These are phyloP conservation scores for Bufo bufo DNA, from an alignment of 2,113 vertebrate genomes.

Conservation along the genomic window DNA sequence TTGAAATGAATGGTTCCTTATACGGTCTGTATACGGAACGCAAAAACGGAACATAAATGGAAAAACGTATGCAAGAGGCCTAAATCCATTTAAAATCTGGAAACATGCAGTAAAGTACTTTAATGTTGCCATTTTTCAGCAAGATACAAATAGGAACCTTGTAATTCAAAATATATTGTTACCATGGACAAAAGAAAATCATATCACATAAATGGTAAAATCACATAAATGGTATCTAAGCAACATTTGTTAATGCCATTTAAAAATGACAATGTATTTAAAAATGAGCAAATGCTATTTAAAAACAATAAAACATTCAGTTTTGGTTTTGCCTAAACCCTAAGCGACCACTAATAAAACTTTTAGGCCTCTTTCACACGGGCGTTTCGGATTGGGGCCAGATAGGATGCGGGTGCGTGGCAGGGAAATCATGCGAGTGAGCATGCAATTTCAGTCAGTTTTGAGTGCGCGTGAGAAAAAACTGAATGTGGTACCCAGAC, in stretches of 20 bases:
- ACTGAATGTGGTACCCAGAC: too few species aligned
- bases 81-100: not conserved
- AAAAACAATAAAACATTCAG: not conserved
- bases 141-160: not conserved
- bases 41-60: too few species aligned
- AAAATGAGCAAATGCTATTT: not conserved
- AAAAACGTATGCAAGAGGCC: too few species aligned
- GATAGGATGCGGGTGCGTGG: too few species aligned
- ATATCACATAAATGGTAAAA: not conserved
- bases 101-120: not conserved
- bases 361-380: too few species aligned
- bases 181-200: not conserved
- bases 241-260: slow-evolving; percentile 2
- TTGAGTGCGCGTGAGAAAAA: too few species aligned
- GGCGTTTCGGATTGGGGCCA: too few species aligned
- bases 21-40: too few species aligned
- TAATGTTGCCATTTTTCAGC: not conserved
- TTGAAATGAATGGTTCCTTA: too few species aligned
- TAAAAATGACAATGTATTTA: not conserved
- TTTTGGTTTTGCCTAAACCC: not conserved
- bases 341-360: too few species aligned
- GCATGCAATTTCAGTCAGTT: too few species aligned
- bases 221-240: not conserved
- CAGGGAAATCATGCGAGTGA: too few species aligned
- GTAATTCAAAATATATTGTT: slow-evolving; percentile 5